Evolutionary conservation across 2,797 vertebrate genomes (phyloP).

Genomic region (Leptatherina wallacei): DNA sequence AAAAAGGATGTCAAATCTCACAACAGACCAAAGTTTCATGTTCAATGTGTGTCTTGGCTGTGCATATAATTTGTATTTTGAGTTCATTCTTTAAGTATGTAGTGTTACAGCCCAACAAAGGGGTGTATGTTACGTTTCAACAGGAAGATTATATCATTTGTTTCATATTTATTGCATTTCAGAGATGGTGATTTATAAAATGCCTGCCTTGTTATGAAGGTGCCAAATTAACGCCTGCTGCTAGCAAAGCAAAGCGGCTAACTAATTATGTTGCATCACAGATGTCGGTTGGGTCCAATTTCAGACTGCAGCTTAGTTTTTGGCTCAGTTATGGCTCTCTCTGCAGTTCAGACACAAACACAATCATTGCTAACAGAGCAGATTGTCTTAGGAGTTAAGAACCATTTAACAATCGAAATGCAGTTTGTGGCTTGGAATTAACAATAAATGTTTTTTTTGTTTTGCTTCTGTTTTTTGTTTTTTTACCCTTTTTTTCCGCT

Average conservation of each 20-base stretch:
- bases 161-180: background rate
- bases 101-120: no score
- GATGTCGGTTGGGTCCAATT: constrained; percentile 30
- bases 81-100: background rate
- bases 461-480: background rate
- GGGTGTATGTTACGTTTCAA: no score
- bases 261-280: constrained; percentile 20
- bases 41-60: no score
- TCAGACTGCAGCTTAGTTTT: constrained; percentile 44
- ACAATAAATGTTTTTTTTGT: constrained; percentile 25
- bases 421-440: constrained; percentile 37
- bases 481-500: background rate
- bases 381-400: constrained; percentile 52
- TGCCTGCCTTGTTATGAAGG: background rate
- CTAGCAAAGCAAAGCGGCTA: constrained; percentile 3
- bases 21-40: no score
- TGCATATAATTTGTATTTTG: no score
- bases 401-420: constrained; percentile 52
- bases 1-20: no score
- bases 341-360: constrained; percentile 46
- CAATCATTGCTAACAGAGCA: constrained; percentile 15
- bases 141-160: background rate
- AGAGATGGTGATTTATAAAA: background rate
- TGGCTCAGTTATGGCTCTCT: constrained; percentile 35
- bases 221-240: background rate